Evolutionary conservation across 1,140 invertebrate genomes (phyloP), one percentile per base, ranked within the genome.

Genomic region (Dysdera silvatica): DNA sequence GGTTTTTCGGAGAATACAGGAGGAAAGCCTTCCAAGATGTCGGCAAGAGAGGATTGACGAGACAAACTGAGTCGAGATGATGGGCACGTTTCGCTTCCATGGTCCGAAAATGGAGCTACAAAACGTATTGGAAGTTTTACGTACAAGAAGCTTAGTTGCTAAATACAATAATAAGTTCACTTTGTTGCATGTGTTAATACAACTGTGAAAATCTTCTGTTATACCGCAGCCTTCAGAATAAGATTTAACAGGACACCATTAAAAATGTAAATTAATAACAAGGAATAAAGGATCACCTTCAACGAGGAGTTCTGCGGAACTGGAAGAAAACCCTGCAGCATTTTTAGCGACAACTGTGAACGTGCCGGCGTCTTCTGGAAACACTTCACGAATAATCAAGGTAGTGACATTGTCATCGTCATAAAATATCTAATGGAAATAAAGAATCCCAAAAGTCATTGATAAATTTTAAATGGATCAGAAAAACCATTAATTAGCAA

Each of bases 341-440:
- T 98, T 99, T 74, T 96, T 95, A 14, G 94, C 91, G 14, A 98
- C 89, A 71, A 94, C 95, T 0, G 93, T 97, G 75, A 96, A 98
- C 45, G 87, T 88, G 3, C 94, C 95, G 2, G 93, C 89, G 77
- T 99, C 95, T 81, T 98, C 95, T 0, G 93, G 91, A 76, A 94
- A 95, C 1, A 96, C 91, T 81, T 98, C 95, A 54, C 86, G 84
- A 66, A 98, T 96, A 23, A 96, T 87, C 20, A 99, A 77, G 3
- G 90, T 93, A 0, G 89, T 89, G 1, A 91, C 87, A 74, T 91
- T 93, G 60, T 93, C 89, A 65, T 92, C 89, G 71, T 91, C 89
- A 71, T 93, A 95, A 74, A 87, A 92, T 76, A 94, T 91, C 81
- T 94, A 83, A n/a, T 71, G 40, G 16, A 56, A 18, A 28, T 35